phyloP scores from a whole-genome alignment of 2,888 invertebrate species.

The Microplitis deprimator region DNA sequence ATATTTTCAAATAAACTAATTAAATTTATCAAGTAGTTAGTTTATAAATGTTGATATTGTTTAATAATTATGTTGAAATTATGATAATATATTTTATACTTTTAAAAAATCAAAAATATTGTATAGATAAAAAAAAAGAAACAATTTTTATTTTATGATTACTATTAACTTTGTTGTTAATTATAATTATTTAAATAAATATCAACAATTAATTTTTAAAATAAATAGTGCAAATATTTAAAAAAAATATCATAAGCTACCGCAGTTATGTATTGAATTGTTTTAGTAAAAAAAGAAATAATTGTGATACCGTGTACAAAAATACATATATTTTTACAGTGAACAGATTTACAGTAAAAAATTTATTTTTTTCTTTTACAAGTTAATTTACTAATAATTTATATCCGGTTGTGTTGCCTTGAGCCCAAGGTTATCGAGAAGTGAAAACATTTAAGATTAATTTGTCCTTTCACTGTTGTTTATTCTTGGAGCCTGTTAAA shows the following conservation, averaged over 20 bases:
- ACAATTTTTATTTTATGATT: neutral
- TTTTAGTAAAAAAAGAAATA: constrained; percentile 33
- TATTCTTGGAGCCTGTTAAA: neutral
- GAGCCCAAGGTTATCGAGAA: constrained; percentile 37
- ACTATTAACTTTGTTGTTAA: neutral
- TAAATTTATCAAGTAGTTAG: neutral
- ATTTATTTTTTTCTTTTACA: constrained; percentile 27
- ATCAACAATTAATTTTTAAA: neutral
- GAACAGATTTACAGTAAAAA: constrained; percentile 6
- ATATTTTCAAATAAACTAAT: neutral
- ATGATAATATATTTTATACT: neutral
- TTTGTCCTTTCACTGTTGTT: constrained; percentile 38
- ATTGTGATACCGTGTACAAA: constrained; percentile 55
- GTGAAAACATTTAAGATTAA: constrained; percentile 5
- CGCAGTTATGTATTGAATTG: neutral
- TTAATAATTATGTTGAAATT: neutral
- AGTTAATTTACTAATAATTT: neutral
- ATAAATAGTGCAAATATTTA: neutral
- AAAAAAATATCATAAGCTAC: neutral
- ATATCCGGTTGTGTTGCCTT: constrained; percentile 36
- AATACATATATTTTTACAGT: constrained; percentile 59
- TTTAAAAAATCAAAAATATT: neutral
- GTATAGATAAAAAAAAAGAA: neutral
- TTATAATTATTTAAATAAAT: neutral
- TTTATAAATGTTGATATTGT: neutral